Percentiles rank a stretch among this genome's conserved stretches.
Evolutionary conservation across 2,113 vertebrate genomes (phyloP).

Genomic region (Riparia riparia): DNA sequence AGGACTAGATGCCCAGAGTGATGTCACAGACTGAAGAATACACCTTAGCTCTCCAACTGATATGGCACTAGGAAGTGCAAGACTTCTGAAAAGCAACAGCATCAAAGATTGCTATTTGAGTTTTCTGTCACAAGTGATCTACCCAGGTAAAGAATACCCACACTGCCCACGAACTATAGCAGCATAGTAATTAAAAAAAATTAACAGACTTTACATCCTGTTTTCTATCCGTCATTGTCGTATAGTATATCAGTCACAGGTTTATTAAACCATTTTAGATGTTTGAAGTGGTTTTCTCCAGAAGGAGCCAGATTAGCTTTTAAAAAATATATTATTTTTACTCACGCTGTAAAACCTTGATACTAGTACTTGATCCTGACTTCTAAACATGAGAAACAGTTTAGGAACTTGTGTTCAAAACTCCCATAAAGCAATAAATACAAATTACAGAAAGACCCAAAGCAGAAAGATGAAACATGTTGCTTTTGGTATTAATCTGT

Average conservation of each 20-base stretch:
- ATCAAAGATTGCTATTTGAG: not conserved
- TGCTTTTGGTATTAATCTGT: slow-evolving; percentile 56
- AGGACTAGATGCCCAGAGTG: not conserved
- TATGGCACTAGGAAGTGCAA: not conserved
- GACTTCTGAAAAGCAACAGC: not conserved
- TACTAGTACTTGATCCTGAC: not conserved
- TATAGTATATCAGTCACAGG: not conserved
- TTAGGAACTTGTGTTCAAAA: not conserved
- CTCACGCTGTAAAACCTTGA: not conserved
- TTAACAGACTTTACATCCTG: not conserved
- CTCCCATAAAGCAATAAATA: slow-evolving; percentile 47
- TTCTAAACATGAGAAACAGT: not conserved
- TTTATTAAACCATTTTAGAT: not conserved
- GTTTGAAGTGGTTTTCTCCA: not conserved
- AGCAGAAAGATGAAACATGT: slow-evolving; percentile 24
- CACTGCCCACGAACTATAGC: not conserved
- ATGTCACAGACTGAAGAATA: not conserved
- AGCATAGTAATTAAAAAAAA: not conserved
- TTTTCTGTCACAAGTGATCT: not conserved
- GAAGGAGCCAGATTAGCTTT: not conserved
- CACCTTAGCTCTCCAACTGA: fast-evolving
- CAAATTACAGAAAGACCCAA: not conserved
- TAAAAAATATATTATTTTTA: not conserved
- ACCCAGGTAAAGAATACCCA: not conserved
- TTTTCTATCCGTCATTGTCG: not conserved